Evolutionary conservation across 2,113 vertebrate genomes (phyloP).

Genomic region (Mesoclemmys tuberculata): DNA sequence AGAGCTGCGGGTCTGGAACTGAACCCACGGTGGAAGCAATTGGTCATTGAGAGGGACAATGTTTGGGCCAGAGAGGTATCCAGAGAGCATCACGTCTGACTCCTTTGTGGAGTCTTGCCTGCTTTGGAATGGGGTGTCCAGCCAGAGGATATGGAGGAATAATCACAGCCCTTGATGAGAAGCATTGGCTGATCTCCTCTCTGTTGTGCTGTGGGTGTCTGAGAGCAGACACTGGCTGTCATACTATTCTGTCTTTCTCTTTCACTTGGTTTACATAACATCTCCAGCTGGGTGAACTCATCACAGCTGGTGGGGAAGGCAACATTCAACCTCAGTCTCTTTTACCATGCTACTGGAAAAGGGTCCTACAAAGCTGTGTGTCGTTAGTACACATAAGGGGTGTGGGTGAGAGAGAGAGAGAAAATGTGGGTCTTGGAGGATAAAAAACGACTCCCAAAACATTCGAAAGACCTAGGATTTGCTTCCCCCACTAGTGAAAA

Average conservation of each 20-base stretch:
- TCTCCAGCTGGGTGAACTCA: not conserved
- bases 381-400: not conserved
- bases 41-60: not conserved
- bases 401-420: too few relatives aligned
- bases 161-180: not conserved
- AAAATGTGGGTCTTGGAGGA: not conserved
- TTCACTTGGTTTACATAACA: not conserved
- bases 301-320: not conserved
- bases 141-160: conserved; percentile 1
- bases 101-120: not conserved
- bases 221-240: not conserved
- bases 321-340: not conserved
- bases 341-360: not conserved
- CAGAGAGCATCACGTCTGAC: not conserved
- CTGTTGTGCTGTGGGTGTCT: not conserved
- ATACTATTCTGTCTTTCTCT: not conserved
- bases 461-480: not conserved
- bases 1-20: not conserved
- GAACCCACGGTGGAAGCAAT: not conserved
- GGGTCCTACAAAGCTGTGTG: not conserved
- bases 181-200: not conserved
- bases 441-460: not conserved
- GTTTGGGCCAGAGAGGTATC: not conserved
- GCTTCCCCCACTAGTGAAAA: not conserved
- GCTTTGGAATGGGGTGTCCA: not conserved